A percentile compares a stretch with the other conserved stretches of the same genome.
Evolutionary conservation across 1,140 invertebrate genomes (phyloP).

Genomic region (Pogonomyrmex californicus): DNA sequence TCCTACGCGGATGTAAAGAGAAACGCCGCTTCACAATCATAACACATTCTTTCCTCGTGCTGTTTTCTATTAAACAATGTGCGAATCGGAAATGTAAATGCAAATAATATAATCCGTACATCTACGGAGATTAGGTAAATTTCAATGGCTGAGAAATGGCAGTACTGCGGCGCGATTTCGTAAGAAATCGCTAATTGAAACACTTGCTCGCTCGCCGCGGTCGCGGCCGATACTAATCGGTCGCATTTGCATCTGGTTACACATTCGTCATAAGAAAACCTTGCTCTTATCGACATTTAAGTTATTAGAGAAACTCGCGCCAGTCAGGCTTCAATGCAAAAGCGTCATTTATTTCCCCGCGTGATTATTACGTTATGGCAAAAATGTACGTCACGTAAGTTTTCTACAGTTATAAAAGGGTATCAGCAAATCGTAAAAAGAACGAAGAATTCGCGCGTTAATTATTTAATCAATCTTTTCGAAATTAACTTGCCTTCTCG

Average conservation of each 20-base stretch:
- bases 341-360: slow-evolving; percentile 43
- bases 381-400: not conserved
- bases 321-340: slow-evolving; percentile 13
- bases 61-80: slow-evolving; percentile 10
- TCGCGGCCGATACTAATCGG: slow-evolving; percentile 31
- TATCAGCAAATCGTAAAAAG: not conserved
- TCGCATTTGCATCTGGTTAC: slow-evolving; percentile 53
- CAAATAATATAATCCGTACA: slow-evolving; percentile 56
- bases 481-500: not conserved
- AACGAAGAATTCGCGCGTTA: not conserved
- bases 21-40: not conserved
- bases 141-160: slow-evolving; percentile 38
- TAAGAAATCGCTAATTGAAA: slow-evolving; percentile 61
- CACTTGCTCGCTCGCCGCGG: slow-evolving; percentile 9
- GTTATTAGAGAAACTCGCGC: slow-evolving; percentile 51
- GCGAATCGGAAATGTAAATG: slow-evolving; percentile 34
- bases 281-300: slow-evolving; percentile 56
- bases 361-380: slow-evolving; percentile 40
- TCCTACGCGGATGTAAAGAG: not conserved
- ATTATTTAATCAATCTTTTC: not conserved
- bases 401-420: not conserved
- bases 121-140: slow-evolving; percentile 30
- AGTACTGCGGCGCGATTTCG: slow-evolving; percentile 51
- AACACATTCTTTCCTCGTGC: slow-evolving; percentile 5
- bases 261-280: slow-evolving; percentile 56